These are phyloP conservation scores for Benitochromis conjunctus DNA, from an alignment of 2,113 vertebrate species.

Conservation along the genomic window DNA sequence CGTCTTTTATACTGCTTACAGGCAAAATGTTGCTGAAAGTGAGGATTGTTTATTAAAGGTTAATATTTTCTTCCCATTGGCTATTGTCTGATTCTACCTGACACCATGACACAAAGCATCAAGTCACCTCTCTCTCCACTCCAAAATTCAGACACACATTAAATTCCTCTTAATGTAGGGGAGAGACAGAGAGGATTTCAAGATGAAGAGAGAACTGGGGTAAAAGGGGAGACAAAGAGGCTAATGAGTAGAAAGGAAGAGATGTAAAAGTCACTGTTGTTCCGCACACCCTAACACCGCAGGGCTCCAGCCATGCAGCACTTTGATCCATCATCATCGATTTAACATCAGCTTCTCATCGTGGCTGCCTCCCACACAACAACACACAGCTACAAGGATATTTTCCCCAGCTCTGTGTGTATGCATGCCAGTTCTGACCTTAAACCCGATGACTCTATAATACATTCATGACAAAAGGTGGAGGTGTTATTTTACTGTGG, in stretches of 20 bases:
- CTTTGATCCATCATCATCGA: conserved; percentile 74
- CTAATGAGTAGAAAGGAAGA: conserved; percentile 39
- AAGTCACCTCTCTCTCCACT: neutral
- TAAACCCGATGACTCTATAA: neutral
- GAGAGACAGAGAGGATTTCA: neutral
- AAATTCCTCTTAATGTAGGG: neutral
- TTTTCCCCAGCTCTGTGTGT: neutral
- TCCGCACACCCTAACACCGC: conserved; percentile 31
- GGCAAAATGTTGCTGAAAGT: neutral
- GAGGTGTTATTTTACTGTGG: neutral
- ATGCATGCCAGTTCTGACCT: conserved; percentile 6
- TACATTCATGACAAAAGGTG: neutral
- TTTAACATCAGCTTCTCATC: conserved; percentile 60
- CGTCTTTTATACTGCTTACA: neutral
- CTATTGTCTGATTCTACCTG: conserved; percentile 22
- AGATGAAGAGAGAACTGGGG: conserved; percentile 17
- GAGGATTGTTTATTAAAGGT: neutral
- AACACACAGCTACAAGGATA: neutral
- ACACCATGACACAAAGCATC: conserved; percentile 28
- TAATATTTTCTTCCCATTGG: conserved; percentile 17
- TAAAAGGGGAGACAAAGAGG: neutral
- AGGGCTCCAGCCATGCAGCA: conserved; percentile 46
- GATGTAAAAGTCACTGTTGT: conserved; percentile 34
- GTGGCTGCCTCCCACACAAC: conserved; percentile 29
- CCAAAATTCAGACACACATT: neutral